These are phyloP conservation scores for Orchestia grillus DNA, from an alignment of 1,140 invertebrate species.

Conservation along the genomic window DNA sequence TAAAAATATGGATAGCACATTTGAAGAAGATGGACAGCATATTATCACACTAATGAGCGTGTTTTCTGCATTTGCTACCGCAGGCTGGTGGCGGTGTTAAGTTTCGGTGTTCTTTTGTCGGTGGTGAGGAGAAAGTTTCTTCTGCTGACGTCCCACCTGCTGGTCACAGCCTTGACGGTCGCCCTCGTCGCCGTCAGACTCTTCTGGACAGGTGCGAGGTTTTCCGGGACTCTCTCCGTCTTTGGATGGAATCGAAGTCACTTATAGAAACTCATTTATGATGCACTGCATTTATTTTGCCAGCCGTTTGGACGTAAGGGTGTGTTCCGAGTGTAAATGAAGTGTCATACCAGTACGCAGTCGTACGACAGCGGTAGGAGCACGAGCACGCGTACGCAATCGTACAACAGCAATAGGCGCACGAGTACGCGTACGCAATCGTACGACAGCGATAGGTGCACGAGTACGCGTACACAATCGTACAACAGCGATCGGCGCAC, in stretches of 20 bases:
- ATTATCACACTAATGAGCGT: neutral
- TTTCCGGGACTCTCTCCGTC: slow-evolving; percentile 40
- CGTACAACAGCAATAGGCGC: no score
- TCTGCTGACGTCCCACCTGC: slow-evolving; percentile 56
- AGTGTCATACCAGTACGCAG: no score
- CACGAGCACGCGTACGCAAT: no score
- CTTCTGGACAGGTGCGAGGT: slow-evolving; percentile 54
- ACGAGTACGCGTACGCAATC: no score
- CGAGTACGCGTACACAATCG: no score
- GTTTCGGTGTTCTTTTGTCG: neutral
- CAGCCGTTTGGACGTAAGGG: neutral
- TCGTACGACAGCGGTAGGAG: no score
- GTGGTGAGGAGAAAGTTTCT: slow-evolving; percentile 14
- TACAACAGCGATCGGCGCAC: no score
- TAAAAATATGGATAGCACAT: neutral
- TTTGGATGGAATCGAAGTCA: neutral
- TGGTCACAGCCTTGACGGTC: slow-evolving; percentile 53
- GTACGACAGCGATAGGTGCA: no score
- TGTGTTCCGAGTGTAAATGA: no score
- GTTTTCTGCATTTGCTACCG: neutral
- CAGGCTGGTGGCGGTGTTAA: neutral
- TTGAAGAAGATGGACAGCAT: neutral
- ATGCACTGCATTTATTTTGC: neutral
- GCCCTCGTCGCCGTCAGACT: slow-evolving; percentile 44
- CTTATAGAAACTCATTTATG: neutral